Evolutionary conservation across 1,140 invertebrate genomes (phyloP), one percentile per base, ranked within the genome.

Genomic region (Dendroctonus ponderosae): DNA sequence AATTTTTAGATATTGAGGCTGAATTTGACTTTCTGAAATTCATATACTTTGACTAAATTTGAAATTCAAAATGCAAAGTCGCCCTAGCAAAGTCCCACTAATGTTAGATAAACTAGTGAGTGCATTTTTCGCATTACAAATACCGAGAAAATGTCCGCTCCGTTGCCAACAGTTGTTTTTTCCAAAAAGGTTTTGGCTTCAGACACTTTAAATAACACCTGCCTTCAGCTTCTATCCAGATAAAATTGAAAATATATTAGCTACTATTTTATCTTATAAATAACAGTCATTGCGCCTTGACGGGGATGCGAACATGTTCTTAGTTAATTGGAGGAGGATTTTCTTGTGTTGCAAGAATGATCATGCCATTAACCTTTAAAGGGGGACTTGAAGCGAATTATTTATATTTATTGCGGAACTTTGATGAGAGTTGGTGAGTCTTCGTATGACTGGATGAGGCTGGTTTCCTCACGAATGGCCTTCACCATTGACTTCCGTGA

Each of bases 101-200:
- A 46, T 46, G 8, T 12, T 2, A 46, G 43, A 12, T 26, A 26
- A 26, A 26, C 26, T 26, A 26, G 48, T 15, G 46, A 42, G 49
- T 63, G 61, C 61, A 63, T 63, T 63, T 63, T 63, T 63, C 48
- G 61, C 50, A 63, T 63, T 63, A 63, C 61, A 38, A 53, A 43
- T 54, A 40, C 61, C 50, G 61, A 63, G 61, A 63, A 63, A 44
- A 42, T 42, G 41, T 14, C 40, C 61, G 41, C n/a, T 44, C 15
- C 39, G 53, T 53, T 63, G 61, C 61, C 61, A 63, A 63, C 39
- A 38, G 53, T 63, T 63, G 61, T 63, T 63, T 63, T 62, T 63
- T 63, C 61, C 61, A 63, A 63, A 62, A 63, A 63, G 12, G 61
- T 63, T 63, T 63, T 63, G 61, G 61, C 61, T 63, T 42, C 40